Percentiles rank a stretch among this genome's conserved stretches.
phyloP scores from a whole-genome alignment of 2,113 vertebrate species.

The Catharus fuscescens region DNA sequence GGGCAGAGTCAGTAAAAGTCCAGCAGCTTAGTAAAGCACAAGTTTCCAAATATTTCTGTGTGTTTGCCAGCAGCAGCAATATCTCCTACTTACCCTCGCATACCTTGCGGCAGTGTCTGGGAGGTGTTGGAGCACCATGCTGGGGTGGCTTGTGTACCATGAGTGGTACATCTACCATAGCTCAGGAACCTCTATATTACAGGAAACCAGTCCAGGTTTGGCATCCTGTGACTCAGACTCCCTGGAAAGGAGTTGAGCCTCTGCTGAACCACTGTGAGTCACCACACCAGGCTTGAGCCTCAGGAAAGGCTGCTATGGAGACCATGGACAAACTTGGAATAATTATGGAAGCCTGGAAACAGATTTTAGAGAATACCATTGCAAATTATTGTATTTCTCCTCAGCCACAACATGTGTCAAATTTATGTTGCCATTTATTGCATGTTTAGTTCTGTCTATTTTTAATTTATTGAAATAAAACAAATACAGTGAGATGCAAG shows the following conservation, averaged over 20 bases:
- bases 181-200: neutral
- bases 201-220: slow-evolving; percentile 50
- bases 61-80: neutral
- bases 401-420: neutral
- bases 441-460: neutral
- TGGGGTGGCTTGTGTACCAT: neutral
- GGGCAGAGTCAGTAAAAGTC: neutral
- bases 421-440: neutral
- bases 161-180: accelerated
- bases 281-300: neutral
- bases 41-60: neutral
- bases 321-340: neutral
- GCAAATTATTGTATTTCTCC: neutral
- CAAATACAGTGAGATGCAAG: neutral
- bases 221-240: slow-evolving; percentile 35
- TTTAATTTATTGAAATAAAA: neutral
- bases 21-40: neutral
- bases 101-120: neutral
- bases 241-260: neutral
- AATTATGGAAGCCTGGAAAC: slow-evolving; percentile 27
- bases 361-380: neutral
- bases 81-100: neutral
- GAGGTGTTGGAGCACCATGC: neutral
- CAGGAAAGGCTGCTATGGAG: slow-evolving; percentile 32
- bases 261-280: slow-evolving; percentile 9